These are phyloP conservation scores for Regulus satrapa DNA, from an alignment of 2,113 vertebrate genomes.

Conservation along the genomic window DNA sequence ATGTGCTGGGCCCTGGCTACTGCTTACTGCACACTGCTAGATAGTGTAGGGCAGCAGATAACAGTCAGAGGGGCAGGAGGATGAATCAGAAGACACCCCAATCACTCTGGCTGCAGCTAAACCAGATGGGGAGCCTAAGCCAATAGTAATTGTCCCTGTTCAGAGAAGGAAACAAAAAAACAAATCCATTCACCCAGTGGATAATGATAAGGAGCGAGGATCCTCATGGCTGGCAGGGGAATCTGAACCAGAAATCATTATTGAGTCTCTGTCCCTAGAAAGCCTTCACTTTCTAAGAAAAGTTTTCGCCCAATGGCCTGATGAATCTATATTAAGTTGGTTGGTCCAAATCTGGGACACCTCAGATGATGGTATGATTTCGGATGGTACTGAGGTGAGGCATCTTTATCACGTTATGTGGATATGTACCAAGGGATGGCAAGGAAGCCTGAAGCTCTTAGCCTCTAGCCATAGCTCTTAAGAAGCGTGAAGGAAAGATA, in stretches of 20 bases:
- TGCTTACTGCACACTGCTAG: not conserved
- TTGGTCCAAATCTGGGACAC: not conserved
- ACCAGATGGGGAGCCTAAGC: too few relatives aligned
- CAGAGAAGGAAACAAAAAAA: too few relatives aligned
- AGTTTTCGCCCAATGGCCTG: not conserved
- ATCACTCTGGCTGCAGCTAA: too few relatives aligned
- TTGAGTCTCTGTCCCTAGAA: not conserved
- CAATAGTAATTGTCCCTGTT: too few relatives aligned
- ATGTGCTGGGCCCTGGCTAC: not conserved
- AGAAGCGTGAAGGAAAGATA: not conserved
- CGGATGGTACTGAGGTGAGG: not conserved
- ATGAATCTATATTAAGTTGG: not conserved
- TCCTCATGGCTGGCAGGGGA: not conserved
- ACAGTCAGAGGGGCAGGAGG: too few relatives aligned
- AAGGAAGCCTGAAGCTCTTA: not conserved
- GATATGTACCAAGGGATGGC: not conserved
- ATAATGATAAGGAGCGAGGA: not conserved
- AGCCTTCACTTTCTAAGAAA: not conserved
- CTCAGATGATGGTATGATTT: not conserved
- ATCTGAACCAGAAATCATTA: not conserved
- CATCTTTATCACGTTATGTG: not conserved
- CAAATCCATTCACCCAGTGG: too few relatives aligned
- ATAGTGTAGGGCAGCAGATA: not conserved
- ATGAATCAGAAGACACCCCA: too few relatives aligned
- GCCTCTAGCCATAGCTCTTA: not conserved